A percentile compares a stretch with the other conserved stretches of the same genome.
Evolutionary conservation across 1,140 invertebrate genomes (phyloP).

Genomic region (Drosophila lowei): DNA sequence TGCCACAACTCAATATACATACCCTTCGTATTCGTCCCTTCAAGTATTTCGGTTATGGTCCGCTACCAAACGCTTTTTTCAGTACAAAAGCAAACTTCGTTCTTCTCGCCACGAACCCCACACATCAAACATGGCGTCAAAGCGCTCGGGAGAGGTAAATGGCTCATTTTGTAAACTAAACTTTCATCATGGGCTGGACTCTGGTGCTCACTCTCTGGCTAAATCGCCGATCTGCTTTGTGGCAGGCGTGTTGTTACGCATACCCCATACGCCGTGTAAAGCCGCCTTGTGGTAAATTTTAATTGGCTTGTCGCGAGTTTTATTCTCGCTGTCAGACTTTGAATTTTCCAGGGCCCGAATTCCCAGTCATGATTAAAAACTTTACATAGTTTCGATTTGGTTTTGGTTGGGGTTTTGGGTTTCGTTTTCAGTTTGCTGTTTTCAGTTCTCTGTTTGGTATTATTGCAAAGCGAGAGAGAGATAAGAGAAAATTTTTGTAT

Average conservation of each 20-base stretch:
- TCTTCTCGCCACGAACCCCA: too few relatives aligned
- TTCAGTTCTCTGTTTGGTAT: constrained; percentile 45
- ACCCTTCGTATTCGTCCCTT: too few relatives aligned
- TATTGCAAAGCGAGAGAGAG: constrained; percentile 30
- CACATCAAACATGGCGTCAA: too few relatives aligned
- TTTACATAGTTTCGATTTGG: constrained; percentile 44
- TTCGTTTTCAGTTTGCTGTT: constrained; percentile 11
- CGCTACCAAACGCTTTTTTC: too few relatives aligned
- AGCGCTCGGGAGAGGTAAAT: too few relatives aligned
- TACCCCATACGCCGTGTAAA: constrained; percentile 51
- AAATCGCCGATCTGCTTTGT: constrained; percentile 41
- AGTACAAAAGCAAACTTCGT: too few relatives aligned
- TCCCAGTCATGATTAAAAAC: constrained; percentile 46
- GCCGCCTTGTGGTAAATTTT: constrained; percentile 51
- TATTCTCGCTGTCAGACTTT: constrained; percentile 13
- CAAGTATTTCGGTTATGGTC: too few relatives aligned
- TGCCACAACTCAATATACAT: too few relatives aligned
- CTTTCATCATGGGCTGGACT: too few relatives aligned
- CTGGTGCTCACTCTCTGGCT: constrained; percentile 10
- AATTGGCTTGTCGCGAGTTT: constrained; percentile 49
- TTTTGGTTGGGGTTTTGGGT: background rate
- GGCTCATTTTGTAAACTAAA: too few relatives aligned
- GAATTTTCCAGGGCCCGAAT: constrained; percentile 6
- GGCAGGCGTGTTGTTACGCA: constrained; percentile 41
- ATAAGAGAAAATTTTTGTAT: constrained; percentile 21